Conservation (phyloP, 2,797 vertebrate genomes). For the Hyperoplus immaculatus region DNA sequence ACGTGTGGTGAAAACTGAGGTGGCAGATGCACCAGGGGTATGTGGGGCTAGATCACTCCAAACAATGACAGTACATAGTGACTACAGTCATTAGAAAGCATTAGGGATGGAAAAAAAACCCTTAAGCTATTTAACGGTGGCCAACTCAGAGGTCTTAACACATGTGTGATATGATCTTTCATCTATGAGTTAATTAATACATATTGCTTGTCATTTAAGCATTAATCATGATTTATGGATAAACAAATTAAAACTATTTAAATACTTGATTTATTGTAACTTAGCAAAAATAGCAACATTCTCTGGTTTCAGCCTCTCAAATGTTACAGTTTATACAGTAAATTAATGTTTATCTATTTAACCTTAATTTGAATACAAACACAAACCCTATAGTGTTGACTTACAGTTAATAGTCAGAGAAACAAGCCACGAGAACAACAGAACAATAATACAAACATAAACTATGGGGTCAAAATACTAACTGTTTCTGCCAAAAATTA, state of each 20-base stretch:
- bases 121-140: neutral
- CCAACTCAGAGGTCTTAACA: neutral
- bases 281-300: neutral
- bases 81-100: constrained; percentile 4
- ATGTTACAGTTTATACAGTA: neutral
- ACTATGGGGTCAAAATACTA: neutral
- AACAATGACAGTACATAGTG: constrained; percentile 1
- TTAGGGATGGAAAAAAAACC: neutral
- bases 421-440: neutral
- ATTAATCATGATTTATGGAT: neutral
- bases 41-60: neutral
- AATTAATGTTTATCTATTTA: neutral
- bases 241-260: neutral
- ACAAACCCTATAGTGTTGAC: no score
- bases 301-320: neutral
- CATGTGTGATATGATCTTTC: neutral
- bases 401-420: neutral
- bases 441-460: neutral
- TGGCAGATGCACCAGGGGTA: constrained; percentile 10
- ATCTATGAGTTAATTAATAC: neutral
- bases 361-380: neutral
- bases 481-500: neutral
- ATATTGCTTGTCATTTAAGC: neutral
- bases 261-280: neutral
- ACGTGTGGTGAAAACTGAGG: constrained; percentile 3